Conservation (phyloP, 2,797 vertebrate genomes). For the Hippopotamyrus pictus region DNA sequence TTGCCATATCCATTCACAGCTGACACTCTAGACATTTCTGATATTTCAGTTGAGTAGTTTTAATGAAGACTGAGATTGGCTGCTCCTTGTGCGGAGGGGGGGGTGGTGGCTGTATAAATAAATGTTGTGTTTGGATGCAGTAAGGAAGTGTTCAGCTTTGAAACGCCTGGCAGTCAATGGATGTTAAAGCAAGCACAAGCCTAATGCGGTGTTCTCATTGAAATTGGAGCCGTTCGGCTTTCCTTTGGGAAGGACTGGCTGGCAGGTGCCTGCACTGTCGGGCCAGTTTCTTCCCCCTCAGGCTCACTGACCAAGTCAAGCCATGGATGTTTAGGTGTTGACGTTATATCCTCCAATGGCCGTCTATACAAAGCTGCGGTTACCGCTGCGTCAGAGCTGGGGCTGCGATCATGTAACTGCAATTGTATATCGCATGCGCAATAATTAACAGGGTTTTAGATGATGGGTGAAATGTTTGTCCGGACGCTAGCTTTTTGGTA, state of each 20-base stretch:
- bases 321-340: neutral
- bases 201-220: neutral
- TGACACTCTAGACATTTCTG: neutral
- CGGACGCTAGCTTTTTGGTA: neutral
- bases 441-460: neutral
- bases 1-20: neutral
- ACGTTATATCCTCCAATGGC: neutral
- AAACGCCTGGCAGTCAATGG: neutral
- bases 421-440: neutral
- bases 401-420: neutral
- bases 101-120: neutral
- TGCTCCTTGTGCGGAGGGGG: neutral
- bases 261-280: neutral
- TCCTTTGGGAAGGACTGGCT: neutral
- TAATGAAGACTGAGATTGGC: conserved; percentile 7
- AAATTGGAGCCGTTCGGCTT: neutral
- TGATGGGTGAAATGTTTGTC: neutral
- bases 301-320: neutral
- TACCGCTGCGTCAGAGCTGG: neutral
- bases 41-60: conserved; percentile 11
- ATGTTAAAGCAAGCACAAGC: neutral
- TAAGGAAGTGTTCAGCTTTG: neutral
- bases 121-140: neutral
- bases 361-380: neutral
- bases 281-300: neutral